Percentiles rank a stretch among this genome's conserved stretches.
These are phyloP conservation scores for Rhinichthys klamathensis DNA, from an alignment of 2,113 vertebrate species.

Conservation along the genomic window DNA sequence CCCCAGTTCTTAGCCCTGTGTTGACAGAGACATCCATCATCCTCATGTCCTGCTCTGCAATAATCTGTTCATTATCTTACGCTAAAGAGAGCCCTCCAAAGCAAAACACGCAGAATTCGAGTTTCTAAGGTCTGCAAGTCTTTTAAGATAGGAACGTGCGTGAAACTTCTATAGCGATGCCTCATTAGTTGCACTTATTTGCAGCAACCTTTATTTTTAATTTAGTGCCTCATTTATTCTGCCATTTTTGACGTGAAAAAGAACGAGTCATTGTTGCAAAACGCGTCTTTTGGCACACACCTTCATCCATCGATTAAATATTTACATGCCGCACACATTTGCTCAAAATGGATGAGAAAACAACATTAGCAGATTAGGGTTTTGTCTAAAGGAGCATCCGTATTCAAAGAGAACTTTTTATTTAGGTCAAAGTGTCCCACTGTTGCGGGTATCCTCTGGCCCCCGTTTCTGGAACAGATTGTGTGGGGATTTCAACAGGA, in stretches of 20 bases:
- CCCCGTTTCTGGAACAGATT: constrained; percentile 84
- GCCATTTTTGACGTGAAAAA: not conserved
- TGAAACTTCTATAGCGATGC: not conserved
- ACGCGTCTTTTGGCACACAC: not conserved
- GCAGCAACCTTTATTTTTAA: constrained; percentile 18
- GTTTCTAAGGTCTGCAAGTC: constrained; percentile 13
- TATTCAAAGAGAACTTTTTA: constrained; percentile 53
- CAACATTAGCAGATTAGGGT: constrained; percentile 15
- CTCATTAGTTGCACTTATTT: constrained; percentile 31
- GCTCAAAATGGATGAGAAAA: not conserved
- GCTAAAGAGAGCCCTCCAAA: not conserved
- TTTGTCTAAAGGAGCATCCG: constrained; percentile 37
- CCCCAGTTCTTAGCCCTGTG: constrained; percentile 50
- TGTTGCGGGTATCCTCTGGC: constrained; percentile 74
- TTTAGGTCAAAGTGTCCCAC: constrained; percentile 65
- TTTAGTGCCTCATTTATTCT: not conserved
- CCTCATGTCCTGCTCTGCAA: constrained; percentile 58
- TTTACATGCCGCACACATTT: not conserved
- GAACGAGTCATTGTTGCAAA: not conserved
- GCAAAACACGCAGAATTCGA: not conserved
- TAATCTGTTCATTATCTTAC: constrained; percentile 36
- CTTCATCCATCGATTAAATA: not conserved
- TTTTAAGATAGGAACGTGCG: not conserved
- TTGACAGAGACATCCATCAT: constrained; percentile 75
- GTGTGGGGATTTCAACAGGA: constrained; percentile 80